Conservation (phyloP, 2,797 vertebrate species). For the Masticophis lateralis region DNA sequence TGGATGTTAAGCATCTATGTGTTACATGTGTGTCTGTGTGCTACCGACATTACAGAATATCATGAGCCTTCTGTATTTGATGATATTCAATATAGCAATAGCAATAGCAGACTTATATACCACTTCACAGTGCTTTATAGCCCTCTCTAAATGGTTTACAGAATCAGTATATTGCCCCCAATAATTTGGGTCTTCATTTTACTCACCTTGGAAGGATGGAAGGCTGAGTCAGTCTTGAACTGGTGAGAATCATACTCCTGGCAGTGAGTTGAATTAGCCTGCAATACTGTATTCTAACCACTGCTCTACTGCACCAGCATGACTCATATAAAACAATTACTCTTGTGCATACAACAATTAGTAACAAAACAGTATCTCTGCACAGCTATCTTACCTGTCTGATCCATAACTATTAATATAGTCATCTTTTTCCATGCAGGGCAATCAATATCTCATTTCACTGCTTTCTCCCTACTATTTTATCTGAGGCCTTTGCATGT, state of each 20-base stretch:
- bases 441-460: neutral
- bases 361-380: neutral
- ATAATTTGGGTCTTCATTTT: neutral
- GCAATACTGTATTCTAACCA: neutral
- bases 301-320: neutral
- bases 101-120: neutral
- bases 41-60: neutral
- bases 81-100: neutral
- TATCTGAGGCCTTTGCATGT: neutral
- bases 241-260: neutral
- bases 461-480: neutral
- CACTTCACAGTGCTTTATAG: neutral
- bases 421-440: neutral
- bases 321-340: neutral
- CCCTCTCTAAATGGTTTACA: neutral
- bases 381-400: neutral
- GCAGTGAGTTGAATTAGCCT: neutral
- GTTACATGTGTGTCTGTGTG: neutral
- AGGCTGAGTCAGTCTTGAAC: neutral
- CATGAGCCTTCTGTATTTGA: neutral
- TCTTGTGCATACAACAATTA: neutral
- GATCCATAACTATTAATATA: neutral
- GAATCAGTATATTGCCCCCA: neutral
- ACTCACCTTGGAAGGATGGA: neutral
- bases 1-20: neutral